Conservation (phyloP, 2,797 vertebrate genomes). For the Dromococcyx pavoninus region DNA sequence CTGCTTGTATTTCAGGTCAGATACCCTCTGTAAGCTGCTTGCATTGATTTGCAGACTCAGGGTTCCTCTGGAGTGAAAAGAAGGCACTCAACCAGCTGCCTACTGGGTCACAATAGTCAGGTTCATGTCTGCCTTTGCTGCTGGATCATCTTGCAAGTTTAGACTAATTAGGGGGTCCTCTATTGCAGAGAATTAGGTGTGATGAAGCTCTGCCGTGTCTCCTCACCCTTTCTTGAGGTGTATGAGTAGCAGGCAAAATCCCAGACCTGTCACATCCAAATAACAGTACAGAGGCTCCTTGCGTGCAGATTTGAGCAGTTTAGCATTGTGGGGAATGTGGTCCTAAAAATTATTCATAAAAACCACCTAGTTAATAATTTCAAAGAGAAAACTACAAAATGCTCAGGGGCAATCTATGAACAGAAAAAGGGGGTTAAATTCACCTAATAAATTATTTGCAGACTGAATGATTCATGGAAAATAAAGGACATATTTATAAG, state of each 20-base stretch:
- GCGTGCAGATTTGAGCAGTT: background rate
- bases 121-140: background rate
- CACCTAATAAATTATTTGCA: constrained; percentile 54
- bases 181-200: background rate
- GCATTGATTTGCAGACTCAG: background rate
- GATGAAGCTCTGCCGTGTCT: background rate
- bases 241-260: background rate
- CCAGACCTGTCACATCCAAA: background rate
- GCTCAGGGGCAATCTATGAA: constrained; percentile 3
- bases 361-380: constrained; percentile 12
- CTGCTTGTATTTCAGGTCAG: background rate
- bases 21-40: background rate
- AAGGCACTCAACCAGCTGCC: background rate
- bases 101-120: background rate
- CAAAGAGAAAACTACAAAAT: constrained; percentile 29
- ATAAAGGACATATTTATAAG: background rate
- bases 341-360: constrained; percentile 20
- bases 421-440: constrained; percentile 46
- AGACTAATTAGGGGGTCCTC: background rate
- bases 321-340: background rate
- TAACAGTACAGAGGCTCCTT: background rate
- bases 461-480: constrained; percentile 32
- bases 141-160: background rate
- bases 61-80: background rate
- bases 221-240: background rate